Percentiles rank a stretch among this genome's conserved stretches.
phyloP scores from a whole-genome alignment of 2,888 invertebrate genomes.

The Cataglyphis cursor region DNA sequence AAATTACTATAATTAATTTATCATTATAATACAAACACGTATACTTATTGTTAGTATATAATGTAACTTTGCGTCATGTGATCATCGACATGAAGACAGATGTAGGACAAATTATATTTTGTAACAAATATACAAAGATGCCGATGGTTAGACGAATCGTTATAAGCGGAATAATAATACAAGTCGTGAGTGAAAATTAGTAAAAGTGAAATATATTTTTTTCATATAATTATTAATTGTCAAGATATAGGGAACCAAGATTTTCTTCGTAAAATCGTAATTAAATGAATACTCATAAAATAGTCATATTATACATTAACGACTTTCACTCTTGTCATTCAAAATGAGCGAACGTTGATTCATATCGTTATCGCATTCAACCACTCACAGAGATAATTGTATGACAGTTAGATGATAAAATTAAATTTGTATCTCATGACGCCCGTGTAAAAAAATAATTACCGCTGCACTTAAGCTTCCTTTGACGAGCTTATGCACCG shows the following conservation, averaged over 20 bases:
- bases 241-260: neutral
- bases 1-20: slow-evolving; percentile 45
- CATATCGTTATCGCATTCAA: neutral
- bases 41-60: neutral
- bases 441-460: slow-evolving; percentile 37
- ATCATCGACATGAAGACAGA: neutral
- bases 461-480: neutral
- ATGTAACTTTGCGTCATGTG: slow-evolving; percentile 2
- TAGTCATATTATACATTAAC: neutral
- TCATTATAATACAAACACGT: slow-evolving; percentile 24
- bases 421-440: neutral
- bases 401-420: slow-evolving; percentile 6
- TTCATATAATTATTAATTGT: neutral
- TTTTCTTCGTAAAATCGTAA: neutral
- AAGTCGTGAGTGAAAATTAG: neutral
- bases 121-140: neutral
- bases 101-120: slow-evolving; percentile 7
- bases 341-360: neutral
- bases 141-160: neutral
- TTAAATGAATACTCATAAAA: neutral
- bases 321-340: neutral
- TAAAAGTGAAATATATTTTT: neutral
- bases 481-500: slow-evolving; percentile 23
- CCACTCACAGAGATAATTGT: neutral
- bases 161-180: neutral